Base-by-base conservation (phyloP, 2,113 vertebrate species). In the Panthera leo region DNA sequence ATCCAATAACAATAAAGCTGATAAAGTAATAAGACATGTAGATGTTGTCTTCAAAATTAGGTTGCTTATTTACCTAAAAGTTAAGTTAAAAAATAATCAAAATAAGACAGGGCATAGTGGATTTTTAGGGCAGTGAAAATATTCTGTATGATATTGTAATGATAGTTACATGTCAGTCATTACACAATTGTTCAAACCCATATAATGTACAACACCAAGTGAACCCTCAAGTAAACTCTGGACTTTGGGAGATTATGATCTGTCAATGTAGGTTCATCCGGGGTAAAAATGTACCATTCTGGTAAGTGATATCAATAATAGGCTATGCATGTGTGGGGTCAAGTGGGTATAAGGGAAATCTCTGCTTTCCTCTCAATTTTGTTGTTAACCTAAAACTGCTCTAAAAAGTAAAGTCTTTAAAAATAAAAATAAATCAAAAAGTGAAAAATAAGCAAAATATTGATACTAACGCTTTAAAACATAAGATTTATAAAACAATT, bases 1-100 rank as follows among this genome's bases (percentile, higher is more conserved):
- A 98, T 95, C 99, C 99, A 94, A 99, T 99, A 90, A 99, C 99
- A 98, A 99, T 99, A 97, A 99, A 99, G 92, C 98, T 88, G 86
- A 99, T 98, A 98, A 99, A 99, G 97, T 99, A 99, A 48, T 70
- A 5, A 97, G 99, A 99, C 99, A 99, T 99, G 5, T 84, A 94
- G 34, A 99, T 53, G 97, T 98, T 99, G 82, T 18, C 6, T 98
- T 99, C 99, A 98, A 98, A 99, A 0, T 29, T 48, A 65, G 99
- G 99, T 93, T 99, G 99, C 5, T 98, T 97, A 3, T 96, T 10
- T 51, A 58, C 8, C 99, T 99, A 91, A 53, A 99, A 97, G 23
- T 86, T 67, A 96, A 94, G 94, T 94, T 34, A 83, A 65, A 83
- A 96, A 86, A 93, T 34, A 83, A 96, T 34, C 2, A 96, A 91